Evolutionary conservation across 92 coral and sea anemone species (phyloP), one percentile per base, ranked within the genome.

Genomic region (Epizoanthus fatuus): DNA sequence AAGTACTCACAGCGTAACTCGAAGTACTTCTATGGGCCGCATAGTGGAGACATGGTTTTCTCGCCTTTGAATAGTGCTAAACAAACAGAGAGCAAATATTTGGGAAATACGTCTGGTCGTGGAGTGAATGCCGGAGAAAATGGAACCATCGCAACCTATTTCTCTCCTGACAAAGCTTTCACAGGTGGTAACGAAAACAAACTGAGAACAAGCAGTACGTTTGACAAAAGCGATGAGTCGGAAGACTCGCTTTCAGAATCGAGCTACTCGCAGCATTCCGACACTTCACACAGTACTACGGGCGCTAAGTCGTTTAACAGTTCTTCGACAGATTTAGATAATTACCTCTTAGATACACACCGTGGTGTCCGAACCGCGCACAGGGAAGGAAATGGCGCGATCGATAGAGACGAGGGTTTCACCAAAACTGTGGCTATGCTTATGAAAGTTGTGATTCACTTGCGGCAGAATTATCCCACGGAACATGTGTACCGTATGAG

Each of bases 401-500:
- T 85, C 62, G 95, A 92, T 47, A 86, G 89, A 25, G 98, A 94
- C 40, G 96, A 87, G 45, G 96, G 84, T 51, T 92, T 90, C 22
- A 86, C 95, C 5, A 92, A 87, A 69, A 94, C 92, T 1, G 98
- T 94, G 38, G 83, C 91, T 16, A 94, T 94, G 98, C 88, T 94
- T 22, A 94, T 94, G 94, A 94, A 94, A 84, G 95, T 94, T 13
- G 71, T 94, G 5, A 71, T 94, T 47, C 93, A 91, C 83, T 56
- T 90, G 32, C 80, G 96, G 58, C 98, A 94, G 68, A 88, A 73
- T 9, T 90, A 89, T 54, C 84, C 90, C 52, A 57, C 63, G 0
- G 20, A 57, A 55, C 66, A 57, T 56, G 47, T 84, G 64, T 47
- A 74, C 56, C n/a, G 9, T 19, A 77, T 29, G 20, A 77, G 25